Evolutionary conservation across 2,797 vertebrate genomes (phyloP), one percentile per base, ranked within the genome.

Genomic region (Tokudaia tokunoshimensis): DNA sequence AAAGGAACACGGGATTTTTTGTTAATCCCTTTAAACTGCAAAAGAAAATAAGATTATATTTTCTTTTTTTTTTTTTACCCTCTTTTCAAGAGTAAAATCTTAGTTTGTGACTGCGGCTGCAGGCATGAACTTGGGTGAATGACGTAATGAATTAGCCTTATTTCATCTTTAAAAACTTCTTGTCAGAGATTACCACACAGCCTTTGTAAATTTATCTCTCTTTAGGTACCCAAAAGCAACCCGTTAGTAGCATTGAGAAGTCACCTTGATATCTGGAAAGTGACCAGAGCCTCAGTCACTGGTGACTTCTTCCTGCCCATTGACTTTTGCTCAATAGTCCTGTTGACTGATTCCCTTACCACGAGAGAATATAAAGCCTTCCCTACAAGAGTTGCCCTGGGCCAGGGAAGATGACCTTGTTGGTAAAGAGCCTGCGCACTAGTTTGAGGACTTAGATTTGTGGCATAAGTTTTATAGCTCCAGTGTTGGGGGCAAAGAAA

Each of bases 201-300:
- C 4, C 59, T 94, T 94, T 86, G 29, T 44, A 87, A 86, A 63
- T 31, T 55, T 78, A n/a, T 67, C 47, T 93, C 95, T 94, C 17
- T 34, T 92, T 82, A 34, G 37, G 52, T 37, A 84, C 80, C 44
- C 89, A 47, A 91, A 86, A 90, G 29, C 15, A 79, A 65, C 63
- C 20, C 6, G 91, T 84, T 55, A 50, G 63, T 65, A 55, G 17
- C 75, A 50, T 91, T 92, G 52, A 52, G 72, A 82, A 74, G 26
- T 22, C 41, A 59, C 86, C 63, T 47, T 37, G 9, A 29, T 52
- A 34, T 61, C 79, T 63, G 15, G n/a, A 72, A 44, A 50, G 81
- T 80, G 86, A 82, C 37, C 75, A 74, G 50, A 78, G 47, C 37
- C 31, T n/a, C 7, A 74, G 76, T 80, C 76, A 87, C 55, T 15